phyloP scores from a whole-genome alignment of 2,113 vertebrate species.

The Theropithecus gelada region DNA sequence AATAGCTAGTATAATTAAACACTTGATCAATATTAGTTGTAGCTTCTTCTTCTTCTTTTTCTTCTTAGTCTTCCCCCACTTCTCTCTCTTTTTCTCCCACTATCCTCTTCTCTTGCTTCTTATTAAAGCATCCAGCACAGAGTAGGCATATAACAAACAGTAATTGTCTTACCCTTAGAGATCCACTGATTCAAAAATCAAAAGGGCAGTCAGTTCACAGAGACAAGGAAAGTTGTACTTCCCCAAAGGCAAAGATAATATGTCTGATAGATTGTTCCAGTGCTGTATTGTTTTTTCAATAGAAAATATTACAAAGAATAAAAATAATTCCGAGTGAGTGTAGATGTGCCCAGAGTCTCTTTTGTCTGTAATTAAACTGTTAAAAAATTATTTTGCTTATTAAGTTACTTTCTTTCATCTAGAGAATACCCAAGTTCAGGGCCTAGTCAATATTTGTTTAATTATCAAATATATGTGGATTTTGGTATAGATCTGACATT shows the following conservation, averaged over 20 bases:
- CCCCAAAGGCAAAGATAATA: neutral
- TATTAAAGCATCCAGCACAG: neutral
- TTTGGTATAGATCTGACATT: neutral
- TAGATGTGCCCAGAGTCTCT: neutral
- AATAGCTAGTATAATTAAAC: neutral
- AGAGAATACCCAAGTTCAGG: neutral
- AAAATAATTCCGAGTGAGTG: neutral
- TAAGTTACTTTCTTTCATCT: neutral
- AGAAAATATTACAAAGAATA: constrained; percentile 18
- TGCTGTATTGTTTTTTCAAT: neutral
- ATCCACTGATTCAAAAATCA: neutral
- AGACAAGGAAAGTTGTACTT: neutral
- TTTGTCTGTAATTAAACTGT: constrained; percentile 1
- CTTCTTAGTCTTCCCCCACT: neutral
- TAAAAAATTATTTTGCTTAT: neutral
- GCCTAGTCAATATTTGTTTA: neutral
- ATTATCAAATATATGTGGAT: neutral
- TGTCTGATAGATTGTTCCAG: neutral
- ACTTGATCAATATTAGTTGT: neutral
- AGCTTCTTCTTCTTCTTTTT: neutral
- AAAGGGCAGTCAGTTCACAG: neutral
- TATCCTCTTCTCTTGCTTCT: neutral
- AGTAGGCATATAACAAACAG: neutral
- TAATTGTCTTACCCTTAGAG: neutral
- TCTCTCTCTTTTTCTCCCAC: neutral